A percentile compares a stretch with the other conserved stretches of the same genome.
Evolutionary conservation across 1,140 invertebrate genomes (phyloP).

Genomic region (Polypedilum pembai): DNA sequence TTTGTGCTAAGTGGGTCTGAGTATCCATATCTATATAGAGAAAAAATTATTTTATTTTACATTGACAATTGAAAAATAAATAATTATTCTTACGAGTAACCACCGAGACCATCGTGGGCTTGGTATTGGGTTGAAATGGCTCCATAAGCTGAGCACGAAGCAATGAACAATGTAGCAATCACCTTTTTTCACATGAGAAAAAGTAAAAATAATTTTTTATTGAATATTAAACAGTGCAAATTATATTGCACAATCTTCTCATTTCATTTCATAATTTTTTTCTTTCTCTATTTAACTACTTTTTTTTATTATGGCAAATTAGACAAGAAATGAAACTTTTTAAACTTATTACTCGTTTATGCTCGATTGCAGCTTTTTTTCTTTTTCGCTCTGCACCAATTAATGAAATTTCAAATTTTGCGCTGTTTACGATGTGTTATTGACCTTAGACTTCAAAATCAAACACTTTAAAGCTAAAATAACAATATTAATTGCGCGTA

Average conservation of each 20-base stretch:
- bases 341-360: not conserved
- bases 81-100: slow-evolving; percentile 40
- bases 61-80: not conserved
- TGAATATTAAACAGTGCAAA: not conserved
- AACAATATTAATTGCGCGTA: too few species aligned
- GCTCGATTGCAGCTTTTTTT: not conserved
- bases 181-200: slow-evolving; percentile 35
- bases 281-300: not conserved
- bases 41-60: not conserved
- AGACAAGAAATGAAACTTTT: not conserved
- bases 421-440: too few species aligned
- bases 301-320: not conserved
- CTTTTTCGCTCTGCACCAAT: too few species aligned
- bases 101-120: slow-evolving; percentile 56
- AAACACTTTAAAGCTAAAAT: too few species aligned
- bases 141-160: slow-evolving; percentile 41
- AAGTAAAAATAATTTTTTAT: not conserved
- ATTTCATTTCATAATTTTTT: slow-evolving; percentile 2
- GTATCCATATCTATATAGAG: slow-evolving; percentile 55
- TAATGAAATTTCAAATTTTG: too few species aligned
- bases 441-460: too few species aligned
- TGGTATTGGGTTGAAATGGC: slow-evolving; percentile 48
- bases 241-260: slow-evolving; percentile 2
- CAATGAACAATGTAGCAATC: slow-evolving; percentile 38
- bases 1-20: slow-evolving; percentile 57